Conservation (phyloP, 2,797 vertebrate genomes). For the Centropyge bicolor region DNA sequence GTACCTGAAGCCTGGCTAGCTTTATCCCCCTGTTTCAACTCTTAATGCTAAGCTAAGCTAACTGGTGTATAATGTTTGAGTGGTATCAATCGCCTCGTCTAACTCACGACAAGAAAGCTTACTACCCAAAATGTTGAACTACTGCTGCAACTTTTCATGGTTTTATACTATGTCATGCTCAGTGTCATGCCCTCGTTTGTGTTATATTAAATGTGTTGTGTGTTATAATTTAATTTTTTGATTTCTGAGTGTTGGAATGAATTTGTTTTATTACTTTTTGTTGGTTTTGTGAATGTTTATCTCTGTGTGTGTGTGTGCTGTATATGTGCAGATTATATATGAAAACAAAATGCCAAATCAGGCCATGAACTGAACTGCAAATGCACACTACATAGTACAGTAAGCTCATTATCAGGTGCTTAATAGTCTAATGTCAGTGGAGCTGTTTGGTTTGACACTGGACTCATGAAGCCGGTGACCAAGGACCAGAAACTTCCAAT, state of each 20-base stretch:
- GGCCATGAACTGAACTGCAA: not conserved
- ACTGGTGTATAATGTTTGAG: not conserved
- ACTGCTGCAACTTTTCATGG: not conserved
- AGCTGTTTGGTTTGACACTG: not conserved
- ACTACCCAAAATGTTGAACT: not conserved
- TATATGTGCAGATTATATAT: not conserved
- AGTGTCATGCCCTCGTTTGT: not conserved
- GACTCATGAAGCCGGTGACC: not conserved
- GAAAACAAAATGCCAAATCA: not conserved
- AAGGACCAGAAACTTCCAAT: not conserved
- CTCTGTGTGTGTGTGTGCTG: not conserved
- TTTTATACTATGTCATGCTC: not conserved
- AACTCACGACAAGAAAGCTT: not conserved
- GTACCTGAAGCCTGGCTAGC: not conserved
- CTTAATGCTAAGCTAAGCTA: not conserved
- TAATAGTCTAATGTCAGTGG: not conserved
- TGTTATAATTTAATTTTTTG: too few relatives aligned
- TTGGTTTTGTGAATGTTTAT: not conserved
- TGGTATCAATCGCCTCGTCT: not conserved
- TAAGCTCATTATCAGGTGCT: conserved; percentile 3
- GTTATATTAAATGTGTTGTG: too few relatives aligned
- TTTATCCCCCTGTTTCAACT: not conserved
- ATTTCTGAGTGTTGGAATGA: not conserved
- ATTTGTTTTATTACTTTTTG: not conserved
- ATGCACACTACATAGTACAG: not conserved